Percentiles rank a stretch among this genome's conserved stretches.
Conservation (phyloP, 2,113 vertebrate species). For the Hippolais icterina region DNA sequence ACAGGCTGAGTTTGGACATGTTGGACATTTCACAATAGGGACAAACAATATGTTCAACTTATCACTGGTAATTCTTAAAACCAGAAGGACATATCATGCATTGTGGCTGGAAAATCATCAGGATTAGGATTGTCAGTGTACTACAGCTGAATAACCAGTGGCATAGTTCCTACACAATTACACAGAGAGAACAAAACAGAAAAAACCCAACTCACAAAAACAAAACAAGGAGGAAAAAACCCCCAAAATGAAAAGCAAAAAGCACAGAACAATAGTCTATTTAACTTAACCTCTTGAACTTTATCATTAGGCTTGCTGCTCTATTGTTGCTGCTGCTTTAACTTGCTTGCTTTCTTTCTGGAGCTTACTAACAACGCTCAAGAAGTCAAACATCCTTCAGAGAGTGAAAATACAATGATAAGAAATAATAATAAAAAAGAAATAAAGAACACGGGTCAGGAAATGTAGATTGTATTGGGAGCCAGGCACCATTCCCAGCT, state of each 20-base stretch:
- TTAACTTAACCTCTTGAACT: slow-evolving; percentile 39
- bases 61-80: neutral
- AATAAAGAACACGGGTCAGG: neutral
- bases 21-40: neutral
- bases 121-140: neutral
- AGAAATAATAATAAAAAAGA: neutral
- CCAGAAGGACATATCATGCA: neutral
- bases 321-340: neutral
- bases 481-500: neutral
- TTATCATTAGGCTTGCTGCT: slow-evolving; percentile 11
- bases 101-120: neutral
- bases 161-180: neutral
- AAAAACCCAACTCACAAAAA: neutral
- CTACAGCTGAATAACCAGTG: neutral
- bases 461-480: neutral
- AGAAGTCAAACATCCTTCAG: slow-evolving; percentile 2
- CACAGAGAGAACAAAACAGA: neutral
- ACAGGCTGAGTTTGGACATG: neutral
- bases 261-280: neutral
- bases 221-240: neutral
- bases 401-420: neutral
- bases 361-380: neutral
- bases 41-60: neutral
- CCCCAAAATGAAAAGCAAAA: neutral
- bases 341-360: neutral